Percentiles rank a stretch among this genome's conserved stretches.
Conservation (phyloP, 2,797 vertebrate genomes). For the Sebastiscus albofasciatus region DNA sequence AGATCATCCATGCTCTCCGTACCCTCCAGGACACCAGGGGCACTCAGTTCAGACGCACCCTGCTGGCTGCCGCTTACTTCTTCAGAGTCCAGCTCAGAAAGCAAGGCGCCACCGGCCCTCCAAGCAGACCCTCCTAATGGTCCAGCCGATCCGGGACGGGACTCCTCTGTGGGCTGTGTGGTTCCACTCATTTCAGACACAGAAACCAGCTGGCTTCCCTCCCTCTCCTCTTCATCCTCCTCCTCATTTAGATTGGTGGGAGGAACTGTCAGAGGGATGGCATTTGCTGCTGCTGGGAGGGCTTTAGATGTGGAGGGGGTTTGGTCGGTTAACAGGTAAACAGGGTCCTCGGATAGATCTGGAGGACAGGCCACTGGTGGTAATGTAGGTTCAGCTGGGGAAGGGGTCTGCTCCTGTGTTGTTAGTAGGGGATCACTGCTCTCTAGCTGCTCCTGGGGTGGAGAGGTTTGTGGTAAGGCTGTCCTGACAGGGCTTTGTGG, state of each 20-base stretch:
- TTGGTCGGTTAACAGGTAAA: conserved; percentile 36
- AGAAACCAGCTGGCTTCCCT: conserved; percentile 82
- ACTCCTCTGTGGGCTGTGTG: conserved; percentile 84
- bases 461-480: background rate
- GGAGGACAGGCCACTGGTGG: conserved; percentile 25
- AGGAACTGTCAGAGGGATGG: background rate
- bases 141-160: conserved; percentile 81
- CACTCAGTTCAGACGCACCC: conserved; percentile 83
- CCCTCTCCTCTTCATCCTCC: conserved; percentile 80
- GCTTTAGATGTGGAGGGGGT: conserved; percentile 25
- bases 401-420: conserved; percentile 10
- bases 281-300: background rate
- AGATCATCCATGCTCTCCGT: conserved; percentile 86
- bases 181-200: conserved; percentile 86
- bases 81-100: conserved; percentile 84
- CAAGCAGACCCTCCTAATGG: conserved; percentile 71
- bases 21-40: conserved; percentile 84
- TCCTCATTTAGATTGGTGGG: conserved; percentile 70
- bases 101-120: conserved; percentile 72
- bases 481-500: conserved; percentile 10
- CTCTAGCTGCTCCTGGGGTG: conserved; percentile 8
- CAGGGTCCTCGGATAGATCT: conserved; percentile 5
- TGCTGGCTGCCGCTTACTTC: conserved; percentile 86
- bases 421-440: background rate
- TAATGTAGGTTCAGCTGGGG: background rate